phyloP scores from a whole-genome alignment of 2,797 vertebrate genomes.

The Centropyge bicolor region DNA sequence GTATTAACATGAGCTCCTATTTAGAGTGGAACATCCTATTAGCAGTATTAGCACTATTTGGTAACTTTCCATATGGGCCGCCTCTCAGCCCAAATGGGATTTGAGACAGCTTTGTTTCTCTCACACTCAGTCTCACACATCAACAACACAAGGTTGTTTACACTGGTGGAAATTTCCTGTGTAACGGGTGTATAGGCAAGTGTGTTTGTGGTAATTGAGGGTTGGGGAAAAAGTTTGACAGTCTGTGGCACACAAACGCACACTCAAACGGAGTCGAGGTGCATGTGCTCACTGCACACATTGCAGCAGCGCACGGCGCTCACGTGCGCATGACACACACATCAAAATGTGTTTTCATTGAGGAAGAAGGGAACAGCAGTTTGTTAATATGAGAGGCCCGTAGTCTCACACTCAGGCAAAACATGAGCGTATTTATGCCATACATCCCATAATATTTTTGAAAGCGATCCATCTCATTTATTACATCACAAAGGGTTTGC shows the following conservation, averaged over 20 bases:
- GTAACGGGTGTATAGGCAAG: slow-evolving; percentile 60
- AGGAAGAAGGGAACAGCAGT: slow-evolving; percentile 28
- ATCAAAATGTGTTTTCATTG: slow-evolving; percentile 26
- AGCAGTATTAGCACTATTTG: slow-evolving; percentile 92
- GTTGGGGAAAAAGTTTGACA: slow-evolving; percentile 64
- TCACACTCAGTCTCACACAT: slow-evolving; percentile 77
- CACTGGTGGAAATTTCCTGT: slow-evolving; percentile 67
- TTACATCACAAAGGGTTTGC: slow-evolving; percentile 61
- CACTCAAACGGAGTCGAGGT: slow-evolving; percentile 35
- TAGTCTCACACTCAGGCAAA: slow-evolving; percentile 3
- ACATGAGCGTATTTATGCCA: slow-evolving; percentile 25
- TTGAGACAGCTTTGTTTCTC: slow-evolving; percentile 90
- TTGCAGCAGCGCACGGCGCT: background rate
- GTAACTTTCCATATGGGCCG: slow-evolving; percentile 93
- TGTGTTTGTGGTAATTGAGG: slow-evolving; percentile 67
- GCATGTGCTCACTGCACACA: slow-evolving; percentile 1
- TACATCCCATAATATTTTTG: slow-evolving; percentile 48
- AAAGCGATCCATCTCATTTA: slow-evolving; percentile 44
- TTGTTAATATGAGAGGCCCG: slow-evolving; percentile 38
- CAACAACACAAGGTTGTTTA: slow-evolving; percentile 84
- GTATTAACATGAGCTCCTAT: slow-evolving; percentile 91
- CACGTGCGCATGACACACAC: background rate
- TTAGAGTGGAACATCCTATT: slow-evolving; percentile 93
- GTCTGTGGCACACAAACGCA: slow-evolving; percentile 37
- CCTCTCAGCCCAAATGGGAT: slow-evolving; percentile 91